Percentiles rank a stretch among this genome's conserved stretches.
phyloP scores from a whole-genome alignment of 2,797 vertebrate genomes.

The Rhabdophis nuchalis region DNA sequence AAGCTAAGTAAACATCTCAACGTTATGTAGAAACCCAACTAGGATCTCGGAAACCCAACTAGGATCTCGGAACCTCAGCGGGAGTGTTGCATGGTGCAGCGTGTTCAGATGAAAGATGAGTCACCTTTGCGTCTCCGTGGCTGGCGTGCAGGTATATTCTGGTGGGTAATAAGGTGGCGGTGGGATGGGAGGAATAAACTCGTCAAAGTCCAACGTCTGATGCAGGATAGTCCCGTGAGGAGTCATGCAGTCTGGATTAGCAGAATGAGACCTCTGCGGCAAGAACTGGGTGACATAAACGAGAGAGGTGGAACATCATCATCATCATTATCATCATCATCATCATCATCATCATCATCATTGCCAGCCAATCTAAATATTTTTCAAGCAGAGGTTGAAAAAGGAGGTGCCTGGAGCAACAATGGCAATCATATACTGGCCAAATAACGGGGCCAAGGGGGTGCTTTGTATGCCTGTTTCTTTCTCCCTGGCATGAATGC shows the following conservation, averaged over 20 bases:
- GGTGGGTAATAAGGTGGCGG: slow-evolving; percentile 97
- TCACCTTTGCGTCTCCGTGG: slow-evolving; percentile 88
- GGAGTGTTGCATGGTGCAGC: rapidly evolving
- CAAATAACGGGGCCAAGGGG: not conserved
- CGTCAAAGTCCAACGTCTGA: slow-evolving; percentile 94
- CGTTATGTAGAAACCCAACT: not conserved
- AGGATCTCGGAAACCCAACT: not conserved
- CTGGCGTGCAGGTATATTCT: slow-evolving; percentile 91
- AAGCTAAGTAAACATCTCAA: not conserved
- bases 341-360: not conserved
- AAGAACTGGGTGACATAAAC: slow-evolving; percentile 81
- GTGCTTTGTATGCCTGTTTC: not conserved
- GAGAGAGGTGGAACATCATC: slow-evolving; percentile 14
- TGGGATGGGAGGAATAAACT: slow-evolving; percentile 94
- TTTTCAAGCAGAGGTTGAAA: not conserved
- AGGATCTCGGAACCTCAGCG: not conserved
- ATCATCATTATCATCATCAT: too few species aligned
- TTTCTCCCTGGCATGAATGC: not conserved
- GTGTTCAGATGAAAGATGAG: not conserved
- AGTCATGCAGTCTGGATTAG: slow-evolving; percentile 87
- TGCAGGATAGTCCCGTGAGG: slow-evolving; percentile 89
- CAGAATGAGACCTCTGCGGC: slow-evolving; percentile 83
- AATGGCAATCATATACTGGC: not conserved
- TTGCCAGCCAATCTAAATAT: too few species aligned
- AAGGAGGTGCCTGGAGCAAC: not conserved